Conservation (phyloP, 2,113 vertebrate genomes). For the Ageneiosus marmoratus region DNA sequence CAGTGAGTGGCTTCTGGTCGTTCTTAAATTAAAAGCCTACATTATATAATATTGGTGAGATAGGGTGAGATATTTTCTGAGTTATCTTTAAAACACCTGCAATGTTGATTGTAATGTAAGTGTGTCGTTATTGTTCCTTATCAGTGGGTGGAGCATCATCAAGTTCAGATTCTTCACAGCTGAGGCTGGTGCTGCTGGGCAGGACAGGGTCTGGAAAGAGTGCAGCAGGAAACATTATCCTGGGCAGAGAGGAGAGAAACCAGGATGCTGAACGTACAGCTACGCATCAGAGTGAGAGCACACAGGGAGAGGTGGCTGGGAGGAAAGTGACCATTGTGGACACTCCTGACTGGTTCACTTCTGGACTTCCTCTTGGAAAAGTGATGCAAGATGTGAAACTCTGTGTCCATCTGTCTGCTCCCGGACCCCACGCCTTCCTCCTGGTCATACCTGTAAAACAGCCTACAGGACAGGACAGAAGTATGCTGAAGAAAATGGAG, state of each 20-base stretch:
- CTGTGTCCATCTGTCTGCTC: constrained; percentile 20
- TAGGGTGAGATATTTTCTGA: too few species aligned
- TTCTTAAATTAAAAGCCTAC: background rate
- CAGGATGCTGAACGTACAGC: background rate
- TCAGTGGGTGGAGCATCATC: background rate
- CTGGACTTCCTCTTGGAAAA: background rate
- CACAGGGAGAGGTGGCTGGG: constrained; percentile 23
- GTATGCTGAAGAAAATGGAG: constrained; percentile 1
- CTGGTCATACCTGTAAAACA: constrained; percentile 10
- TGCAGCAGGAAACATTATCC: background rate
- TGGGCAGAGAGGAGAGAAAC: background rate
- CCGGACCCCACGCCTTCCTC: constrained; percentile 25
- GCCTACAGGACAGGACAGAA: constrained; percentile 18
- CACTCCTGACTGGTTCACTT: constrained; percentile 3
- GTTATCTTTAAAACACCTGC: too few species aligned
- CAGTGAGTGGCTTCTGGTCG: background rate
- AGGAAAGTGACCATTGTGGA: background rate
- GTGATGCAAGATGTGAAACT: background rate
- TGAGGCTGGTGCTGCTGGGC: constrained; percentile 3
- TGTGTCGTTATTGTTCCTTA: background rate
- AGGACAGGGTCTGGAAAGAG: constrained; percentile 11
- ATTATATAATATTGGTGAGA: background rate
- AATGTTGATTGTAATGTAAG: background rate
- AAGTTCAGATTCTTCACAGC: background rate
- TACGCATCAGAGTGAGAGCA: constrained; percentile 6